Percentiles rank a stretch among this genome's conserved stretches.
Conservation (phyloP, 2,797 vertebrate species). For the Serranus cabrilla region DNA sequence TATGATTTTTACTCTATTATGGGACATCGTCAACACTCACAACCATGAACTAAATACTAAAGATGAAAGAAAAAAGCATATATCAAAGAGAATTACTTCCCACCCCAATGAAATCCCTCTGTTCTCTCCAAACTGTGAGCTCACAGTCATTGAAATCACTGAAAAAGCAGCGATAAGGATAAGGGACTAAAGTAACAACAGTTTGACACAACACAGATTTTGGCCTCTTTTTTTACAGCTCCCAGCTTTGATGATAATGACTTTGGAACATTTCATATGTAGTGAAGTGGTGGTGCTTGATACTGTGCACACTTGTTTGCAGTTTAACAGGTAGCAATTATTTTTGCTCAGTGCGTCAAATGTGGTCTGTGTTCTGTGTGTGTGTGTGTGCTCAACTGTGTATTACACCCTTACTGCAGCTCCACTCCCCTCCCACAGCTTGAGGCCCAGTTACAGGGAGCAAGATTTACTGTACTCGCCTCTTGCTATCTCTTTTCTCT, state of each 20-base stretch:
- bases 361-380: slow-evolving; percentile 46
- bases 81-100: slow-evolving; percentile 34
- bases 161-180: slow-evolving; percentile 50
- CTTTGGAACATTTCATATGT: slow-evolving; percentile 44
- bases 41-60: slow-evolving; percentile 15
- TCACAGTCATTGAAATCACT: slow-evolving; percentile 51
- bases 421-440: slow-evolving; percentile 73
- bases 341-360: slow-evolving; percentile 60
- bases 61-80: slow-evolving; percentile 13
- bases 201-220: slow-evolving; percentile 49
- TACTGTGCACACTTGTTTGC: slow-evolving; percentile 37
- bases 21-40: background rate
- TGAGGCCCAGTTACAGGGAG: slow-evolving; percentile 83
- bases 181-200: slow-evolving; percentile 38
- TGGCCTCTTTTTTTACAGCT: background rate
- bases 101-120: slow-evolving; percentile 15
- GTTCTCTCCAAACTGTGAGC: slow-evolving; percentile 41
- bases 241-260: slow-evolving; percentile 39
- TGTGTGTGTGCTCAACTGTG: slow-evolving; percentile 42
- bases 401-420: slow-evolving; percentile 69
- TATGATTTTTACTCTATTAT: background rate
- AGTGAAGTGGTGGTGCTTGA: slow-evolving; percentile 28
- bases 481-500: slow-evolving; percentile 32
- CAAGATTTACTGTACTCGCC: slow-evolving; percentile 52
- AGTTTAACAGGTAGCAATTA: slow-evolving; percentile 68